phyloP scores from a whole-genome alignment of 2,797 vertebrate genomes.

The Chelidonichthys spinosus region DNA sequence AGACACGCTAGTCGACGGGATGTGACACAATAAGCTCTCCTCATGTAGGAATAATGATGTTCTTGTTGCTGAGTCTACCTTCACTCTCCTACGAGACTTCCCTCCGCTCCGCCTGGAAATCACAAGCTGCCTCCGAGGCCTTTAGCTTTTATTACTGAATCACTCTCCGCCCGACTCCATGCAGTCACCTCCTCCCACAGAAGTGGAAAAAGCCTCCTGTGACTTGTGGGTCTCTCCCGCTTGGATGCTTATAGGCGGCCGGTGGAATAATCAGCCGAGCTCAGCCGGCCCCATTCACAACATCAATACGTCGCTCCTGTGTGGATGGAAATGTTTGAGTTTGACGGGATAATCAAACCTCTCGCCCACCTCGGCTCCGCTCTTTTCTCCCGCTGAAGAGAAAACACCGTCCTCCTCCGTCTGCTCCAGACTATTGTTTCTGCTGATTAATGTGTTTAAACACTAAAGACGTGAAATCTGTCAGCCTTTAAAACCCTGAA shows the following conservation, averaged over 20 bases:
- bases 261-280: conserved; percentile 43
- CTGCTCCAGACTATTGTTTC: background rate
- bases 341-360: conserved; percentile 29
- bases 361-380: conserved; percentile 8
- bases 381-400: background rate
- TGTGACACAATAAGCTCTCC: conserved; percentile 1
- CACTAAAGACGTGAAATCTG: no score
- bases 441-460: conserved; percentile 7
- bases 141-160: conserved; percentile 67
- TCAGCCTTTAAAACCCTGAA: no score
- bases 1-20: background rate
- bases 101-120: conserved; percentile 51
- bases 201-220: conserved; percentile 32
- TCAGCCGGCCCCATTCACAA: conserved; percentile 16
- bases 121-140: conserved; percentile 62
- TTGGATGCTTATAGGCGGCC: conserved; percentile 23
- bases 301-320: conserved; percentile 45
- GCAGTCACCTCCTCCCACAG: conserved; percentile 49
- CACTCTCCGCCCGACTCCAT: conserved; percentile 55
- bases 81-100: conserved; percentile 29
- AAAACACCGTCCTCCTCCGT: background rate
- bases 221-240: conserved; percentile 7
- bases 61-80: background rate
- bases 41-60: background rate
- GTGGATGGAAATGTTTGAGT: conserved; percentile 37